Evolutionary conservation across 2,888 invertebrate species (phyloP).

Genomic region (Drosophila subsilvestris): DNA sequence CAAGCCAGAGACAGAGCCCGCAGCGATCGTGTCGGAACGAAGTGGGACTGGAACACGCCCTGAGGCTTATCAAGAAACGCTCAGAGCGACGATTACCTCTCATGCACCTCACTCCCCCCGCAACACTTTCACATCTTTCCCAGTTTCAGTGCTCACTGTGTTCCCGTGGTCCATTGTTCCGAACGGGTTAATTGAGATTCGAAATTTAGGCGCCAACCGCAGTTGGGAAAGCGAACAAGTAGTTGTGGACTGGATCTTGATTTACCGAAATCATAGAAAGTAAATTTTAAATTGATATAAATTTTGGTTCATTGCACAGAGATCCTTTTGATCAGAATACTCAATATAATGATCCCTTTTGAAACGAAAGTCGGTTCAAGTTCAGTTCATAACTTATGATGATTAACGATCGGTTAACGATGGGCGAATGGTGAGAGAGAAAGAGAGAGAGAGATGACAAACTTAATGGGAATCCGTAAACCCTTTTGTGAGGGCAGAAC

Average conservation of each 20-base stretch:
- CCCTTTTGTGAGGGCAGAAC: slow-evolving; percentile 17
- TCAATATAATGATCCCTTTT: background rate
- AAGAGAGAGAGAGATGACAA: background rate
- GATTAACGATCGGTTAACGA: background rate
- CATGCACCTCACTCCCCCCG: too few species aligned
- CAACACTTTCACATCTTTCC: too few species aligned
- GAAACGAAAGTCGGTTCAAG: background rate
- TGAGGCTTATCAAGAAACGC: slow-evolving; percentile 31
- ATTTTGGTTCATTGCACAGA: background rate
- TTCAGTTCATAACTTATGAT: background rate
- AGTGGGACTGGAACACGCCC: slow-evolving; percentile 39
- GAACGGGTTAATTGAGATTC: slow-evolving; percentile 33
- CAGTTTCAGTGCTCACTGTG: background rate
- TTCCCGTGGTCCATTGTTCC: slow-evolving; percentile 17
- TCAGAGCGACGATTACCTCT: background rate
- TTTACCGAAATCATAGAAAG: too few species aligned
- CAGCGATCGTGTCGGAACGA: slow-evolving; percentile 31
- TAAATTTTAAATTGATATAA: background rate
- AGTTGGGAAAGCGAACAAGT: too few species aligned
- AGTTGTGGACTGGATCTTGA: too few species aligned
- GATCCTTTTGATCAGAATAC: background rate
- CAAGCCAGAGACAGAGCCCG: slow-evolving; percentile 5
- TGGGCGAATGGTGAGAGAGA: background rate
- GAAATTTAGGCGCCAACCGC: slow-evolving; percentile 6
- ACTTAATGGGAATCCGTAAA: background rate